A percentile compares a stretch with the other conserved stretches of the same genome.
Conservation (phyloP, 2,797 vertebrate species). For the Arremon brunneinucha region DNA sequence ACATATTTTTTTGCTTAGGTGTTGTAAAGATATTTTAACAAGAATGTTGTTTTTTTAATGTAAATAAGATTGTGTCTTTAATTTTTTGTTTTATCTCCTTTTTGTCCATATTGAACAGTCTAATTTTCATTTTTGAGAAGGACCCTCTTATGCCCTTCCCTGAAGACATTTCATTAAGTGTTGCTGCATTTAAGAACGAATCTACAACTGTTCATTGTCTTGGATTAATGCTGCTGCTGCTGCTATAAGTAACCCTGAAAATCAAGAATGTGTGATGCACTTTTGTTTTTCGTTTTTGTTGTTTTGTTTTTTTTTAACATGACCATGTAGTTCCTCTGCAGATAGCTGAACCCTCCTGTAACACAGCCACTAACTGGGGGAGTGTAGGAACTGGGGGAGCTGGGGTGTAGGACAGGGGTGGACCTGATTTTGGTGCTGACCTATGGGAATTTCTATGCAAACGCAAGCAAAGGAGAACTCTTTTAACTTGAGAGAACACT, state of each 20-base stretch:
- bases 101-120: conserved; percentile 47
- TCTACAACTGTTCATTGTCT: conserved; percentile 70
- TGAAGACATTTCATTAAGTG: conserved; percentile 73
- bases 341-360: conserved; percentile 54
- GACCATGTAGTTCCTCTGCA: conserved; percentile 30
- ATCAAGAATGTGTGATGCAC: conserved; percentile 81
- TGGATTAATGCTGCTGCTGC: conserved; percentile 75
- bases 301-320: background rate
- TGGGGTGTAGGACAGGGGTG: background rate
- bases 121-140: conserved; percentile 53
- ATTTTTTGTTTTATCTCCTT: conserved; percentile 53
- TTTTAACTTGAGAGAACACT: conserved; percentile 55
- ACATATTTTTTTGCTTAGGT: conserved; percentile 69
- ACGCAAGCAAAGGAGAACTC: conserved; percentile 54
- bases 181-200: conserved; percentile 69
- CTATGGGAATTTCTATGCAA: conserved; percentile 65
- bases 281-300: conserved; percentile 33
- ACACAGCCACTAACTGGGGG: conserved; percentile 69
- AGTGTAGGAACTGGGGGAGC: background rate
- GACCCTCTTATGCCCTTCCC: conserved; percentile 58
- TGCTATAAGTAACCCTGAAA: conserved; percentile 76
- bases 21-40: conserved; percentile 71
- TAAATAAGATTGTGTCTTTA: conserved; percentile 71
- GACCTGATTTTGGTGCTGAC: conserved; percentile 64
- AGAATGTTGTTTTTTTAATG: conserved; percentile 46